Conservation (phyloP, 2,113 vertebrate species). For the Paedocypris sp. region DNA sequence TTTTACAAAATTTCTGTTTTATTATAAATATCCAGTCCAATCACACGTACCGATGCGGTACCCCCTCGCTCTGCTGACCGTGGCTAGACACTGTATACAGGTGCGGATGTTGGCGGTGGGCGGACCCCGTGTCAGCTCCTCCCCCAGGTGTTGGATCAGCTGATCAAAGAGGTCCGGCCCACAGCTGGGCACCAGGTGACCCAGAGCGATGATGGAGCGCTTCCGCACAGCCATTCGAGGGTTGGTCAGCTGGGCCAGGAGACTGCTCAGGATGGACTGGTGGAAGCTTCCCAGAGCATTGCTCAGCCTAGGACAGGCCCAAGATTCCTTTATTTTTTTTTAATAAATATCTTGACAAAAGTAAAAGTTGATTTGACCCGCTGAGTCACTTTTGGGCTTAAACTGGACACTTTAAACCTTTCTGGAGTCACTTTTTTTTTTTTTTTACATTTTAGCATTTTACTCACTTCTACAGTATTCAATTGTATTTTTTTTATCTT, state of each 20-base stretch:
- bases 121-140: conserved; percentile 58
- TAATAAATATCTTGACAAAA: too few species aligned
- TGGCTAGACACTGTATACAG: conserved; percentile 83
- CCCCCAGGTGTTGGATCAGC: conserved; percentile 76
- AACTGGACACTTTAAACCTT: too few species aligned
- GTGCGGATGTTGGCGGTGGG: conserved; percentile 73
- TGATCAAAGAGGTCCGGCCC: conserved; percentile 75
- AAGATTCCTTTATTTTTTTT: too few species aligned
- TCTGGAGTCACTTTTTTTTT: too few species aligned
- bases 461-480: too few species aligned
- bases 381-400: too few species aligned
- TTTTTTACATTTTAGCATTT: too few species aligned
- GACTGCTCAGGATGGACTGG: conserved; percentile 76
- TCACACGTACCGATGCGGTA: conserved; percentile 82
- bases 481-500: too few species aligned
- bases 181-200: conserved; percentile 82
- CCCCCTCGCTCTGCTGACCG: conserved; percentile 81
- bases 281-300: conserved; percentile 77
- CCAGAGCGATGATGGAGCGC: conserved; percentile 77
- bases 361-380: too few species aligned
- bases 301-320: too few species aligned
- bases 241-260: conserved; percentile 83
- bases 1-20: too few species aligned
- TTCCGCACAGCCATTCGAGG: conserved; percentile 85
- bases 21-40: not conserved